Conservation (phyloP, 2,888 invertebrate species). For the Agonopterix subpropinquella region DNA sequence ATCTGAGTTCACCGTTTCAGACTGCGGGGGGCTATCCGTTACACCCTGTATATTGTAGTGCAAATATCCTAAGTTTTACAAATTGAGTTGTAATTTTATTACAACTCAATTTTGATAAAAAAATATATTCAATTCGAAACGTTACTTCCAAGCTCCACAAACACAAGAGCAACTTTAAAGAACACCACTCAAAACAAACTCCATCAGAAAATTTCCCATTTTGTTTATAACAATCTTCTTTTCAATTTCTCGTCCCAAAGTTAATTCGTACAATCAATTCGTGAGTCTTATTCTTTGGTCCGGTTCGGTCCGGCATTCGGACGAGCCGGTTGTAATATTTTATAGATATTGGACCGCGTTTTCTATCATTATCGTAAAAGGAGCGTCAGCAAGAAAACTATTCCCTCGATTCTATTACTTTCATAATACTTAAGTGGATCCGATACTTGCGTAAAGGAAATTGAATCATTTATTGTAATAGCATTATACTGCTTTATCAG, state of each 20-base stretch:
- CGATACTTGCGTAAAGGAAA: conserved; percentile 70
- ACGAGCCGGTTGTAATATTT: conserved; percentile 53
- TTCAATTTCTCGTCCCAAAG: conserved; percentile 29
- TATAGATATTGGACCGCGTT: conserved; percentile 73
- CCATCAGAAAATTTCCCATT: conserved; percentile 5
- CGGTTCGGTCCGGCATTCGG: conserved; percentile 20
- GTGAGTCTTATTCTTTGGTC: conserved; percentile 20
- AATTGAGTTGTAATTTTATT: no score
- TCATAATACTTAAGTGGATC: conserved; percentile 74
- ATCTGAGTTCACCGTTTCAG: no score
- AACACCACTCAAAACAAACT: background rate
- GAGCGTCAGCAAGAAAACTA: conserved; percentile 74
- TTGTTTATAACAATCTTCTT: conserved; percentile 23
- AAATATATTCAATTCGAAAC: no score
- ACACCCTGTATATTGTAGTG: no score
- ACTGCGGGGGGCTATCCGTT: no score
- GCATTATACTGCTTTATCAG: conserved; percentile 65
- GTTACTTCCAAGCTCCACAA: no score
- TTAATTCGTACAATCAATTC: conserved; percentile 60
- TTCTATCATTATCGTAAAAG: conserved; percentile 73
- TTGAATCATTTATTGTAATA: conserved; percentile 74
- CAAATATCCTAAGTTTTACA: no score
- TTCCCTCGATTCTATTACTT: conserved; percentile 67
- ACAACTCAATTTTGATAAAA: no score
- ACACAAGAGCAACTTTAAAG: background rate